Base-by-base conservation (phyloP, 2,113 vertebrate genomes). In the Sterna hirundo region DNA sequence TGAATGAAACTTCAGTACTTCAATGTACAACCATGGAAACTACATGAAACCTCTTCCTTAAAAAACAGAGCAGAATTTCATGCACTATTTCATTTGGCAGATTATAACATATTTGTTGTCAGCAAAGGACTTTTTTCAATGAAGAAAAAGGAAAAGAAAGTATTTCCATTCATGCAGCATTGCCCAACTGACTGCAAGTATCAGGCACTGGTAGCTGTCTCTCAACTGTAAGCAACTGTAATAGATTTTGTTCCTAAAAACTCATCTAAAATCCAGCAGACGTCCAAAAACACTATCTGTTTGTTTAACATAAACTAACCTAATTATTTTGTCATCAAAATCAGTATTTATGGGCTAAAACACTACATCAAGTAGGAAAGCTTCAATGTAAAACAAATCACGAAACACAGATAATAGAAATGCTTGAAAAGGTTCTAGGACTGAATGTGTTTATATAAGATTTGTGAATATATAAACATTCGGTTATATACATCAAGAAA, bases 41-140 rank as follows among this genome's bases (percentile, higher is more conserved):
- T 4, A 88, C 46, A 86, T 9, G 1, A 75, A 90, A 66, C 42
- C 72, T 85, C 64, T 88, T 71, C 86, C 69, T 91, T 79, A 65
- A 96, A 85, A 91, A 83, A 10, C 15, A 85, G 42, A 84, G 44
- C 85, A 82, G 83, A 86, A 96, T 96, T 92, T 96, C 88, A 90
- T 77, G 90, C 94, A 83, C 76, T 95, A 88, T 88, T 96, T 95
- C 86, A 95, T 94, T 74, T 96, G 95, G 92, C 96, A 95, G 62
- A 90, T 47, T 62, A 25, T 23, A 91, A 88, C 72, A 40, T 36
- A 69, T 10, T 88, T 83, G 71, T 76, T 88, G 85, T 86, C 83
- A 88, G 84, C 79, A 93, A 83, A 94, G 36, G 15, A 85, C 62
- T 70, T 83, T 86, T 78, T 94, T 79, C 91, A 87, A 57, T 82